Evolutionary conservation across 2,797 vertebrate genomes (phyloP).

Genomic region (Falco concolor): DNA sequence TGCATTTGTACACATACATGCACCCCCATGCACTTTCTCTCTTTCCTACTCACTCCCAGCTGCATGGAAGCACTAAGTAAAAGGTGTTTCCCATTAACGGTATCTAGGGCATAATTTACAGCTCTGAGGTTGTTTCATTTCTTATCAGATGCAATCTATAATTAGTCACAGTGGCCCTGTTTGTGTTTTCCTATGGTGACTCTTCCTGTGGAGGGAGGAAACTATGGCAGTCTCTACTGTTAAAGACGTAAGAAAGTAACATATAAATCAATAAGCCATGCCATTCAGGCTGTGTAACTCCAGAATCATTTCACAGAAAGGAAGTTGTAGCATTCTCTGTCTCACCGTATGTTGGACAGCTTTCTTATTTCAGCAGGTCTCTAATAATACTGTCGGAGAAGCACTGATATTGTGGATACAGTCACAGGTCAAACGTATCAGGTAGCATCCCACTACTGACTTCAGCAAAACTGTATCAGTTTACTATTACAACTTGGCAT

Average conservation of each 20-base stretch:
- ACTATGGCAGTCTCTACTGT: neutral
- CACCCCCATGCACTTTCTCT: neutral
- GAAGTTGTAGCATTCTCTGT: neutral
- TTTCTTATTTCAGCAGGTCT: neutral
- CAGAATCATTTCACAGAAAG: neutral
- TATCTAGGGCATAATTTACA: slow-evolving; percentile 10
- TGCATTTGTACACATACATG: rapidly evolving
- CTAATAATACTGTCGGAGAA: neutral
- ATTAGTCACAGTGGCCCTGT: neutral
- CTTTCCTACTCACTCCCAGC: neutral
- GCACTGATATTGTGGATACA: neutral
- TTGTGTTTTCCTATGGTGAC: slow-evolving; percentile 35
- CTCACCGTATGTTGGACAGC: neutral
- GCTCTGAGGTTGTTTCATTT: neutral
- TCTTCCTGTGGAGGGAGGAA: neutral
- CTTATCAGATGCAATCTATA: neutral
- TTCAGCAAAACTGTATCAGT: neutral
- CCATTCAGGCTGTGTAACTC: neutral
- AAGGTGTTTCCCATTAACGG: slow-evolving; percentile 25
- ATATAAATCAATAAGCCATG: neutral
- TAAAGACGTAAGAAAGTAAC: neutral
- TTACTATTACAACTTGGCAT: neutral
- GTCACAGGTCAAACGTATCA: neutral
- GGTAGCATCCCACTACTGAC: neutral
- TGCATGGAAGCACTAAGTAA: neutral